Percentiles rank a stretch among this genome's conserved stretches.
Evolutionary conservation across 2,888 invertebrate genomes (phyloP).

Genomic region (Onthophagus sagittarius): DNA sequence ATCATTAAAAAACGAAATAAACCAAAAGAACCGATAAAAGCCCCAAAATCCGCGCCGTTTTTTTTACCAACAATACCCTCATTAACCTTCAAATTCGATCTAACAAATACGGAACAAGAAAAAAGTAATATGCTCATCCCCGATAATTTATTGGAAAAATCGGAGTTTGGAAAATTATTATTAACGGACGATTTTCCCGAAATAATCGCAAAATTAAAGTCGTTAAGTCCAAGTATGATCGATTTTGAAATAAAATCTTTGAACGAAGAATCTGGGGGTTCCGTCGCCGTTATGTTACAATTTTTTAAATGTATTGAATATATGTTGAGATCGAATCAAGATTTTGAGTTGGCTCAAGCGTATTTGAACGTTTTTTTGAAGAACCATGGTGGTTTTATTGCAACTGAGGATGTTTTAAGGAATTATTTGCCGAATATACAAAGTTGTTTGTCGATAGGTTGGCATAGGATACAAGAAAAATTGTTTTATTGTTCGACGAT

Average conservation of each 20-base stretch:
- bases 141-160: conserved; percentile 61
- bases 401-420: conserved; percentile 54
- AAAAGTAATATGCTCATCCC: conserved; percentile 56
- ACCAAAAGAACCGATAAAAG: conserved; percentile 78
- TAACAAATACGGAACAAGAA: conserved; percentile 49
- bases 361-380: conserved; percentile 87
- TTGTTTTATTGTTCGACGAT: conserved; percentile 73
- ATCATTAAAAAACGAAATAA: conserved; percentile 85
- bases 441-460: conserved; percentile 57
- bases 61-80: conserved; percentile 89
- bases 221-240: conserved; percentile 75
- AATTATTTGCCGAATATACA: conserved; percentile 56
- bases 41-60: conserved; percentile 88
- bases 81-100: conserved; percentile 76
- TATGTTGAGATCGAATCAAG: conserved; percentile 68
- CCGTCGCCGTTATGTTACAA: conserved; percentile 65
- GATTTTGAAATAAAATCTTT: conserved; percentile 84
- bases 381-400: conserved; percentile 63
- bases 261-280: conserved; percentile 69
- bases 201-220: conserved; percentile 62
- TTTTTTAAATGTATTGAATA: conserved; percentile 72
- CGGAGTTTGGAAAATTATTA: conserved; percentile 65
- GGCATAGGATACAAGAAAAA: conserved; percentile 65
- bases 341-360: conserved; percentile 89
- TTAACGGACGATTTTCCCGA: conserved; percentile 53